Percentiles rank a stretch among this genome's conserved stretches.
phyloP scores from a whole-genome alignment of 2,113 vertebrate species.

The Murina feae region DNA sequence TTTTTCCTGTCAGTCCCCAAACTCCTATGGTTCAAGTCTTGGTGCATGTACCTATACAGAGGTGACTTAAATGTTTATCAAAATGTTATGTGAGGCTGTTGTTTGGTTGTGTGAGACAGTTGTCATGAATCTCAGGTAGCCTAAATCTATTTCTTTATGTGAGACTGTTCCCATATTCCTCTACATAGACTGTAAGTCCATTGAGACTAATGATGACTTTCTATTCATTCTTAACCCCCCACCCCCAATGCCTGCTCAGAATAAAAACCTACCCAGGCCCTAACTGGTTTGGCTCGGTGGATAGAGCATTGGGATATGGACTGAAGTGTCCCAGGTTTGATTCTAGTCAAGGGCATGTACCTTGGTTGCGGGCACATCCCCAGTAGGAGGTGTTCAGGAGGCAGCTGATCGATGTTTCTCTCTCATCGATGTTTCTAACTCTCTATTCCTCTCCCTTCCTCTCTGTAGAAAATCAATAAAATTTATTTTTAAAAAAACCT shows the following conservation, averaged over 20 bases:
- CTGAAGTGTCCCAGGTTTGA: too few species aligned
- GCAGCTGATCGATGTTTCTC: too few species aligned
- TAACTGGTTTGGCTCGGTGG: too few species aligned
- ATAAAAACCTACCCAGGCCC: neutral
- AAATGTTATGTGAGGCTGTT: neutral
- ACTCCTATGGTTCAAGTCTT: neutral
- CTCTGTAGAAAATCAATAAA: too few species aligned
- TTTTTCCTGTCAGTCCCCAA: neutral
- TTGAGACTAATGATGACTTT: neutral
- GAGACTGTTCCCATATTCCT: neutral
- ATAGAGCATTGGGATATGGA: too few species aligned
- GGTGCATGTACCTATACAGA: neutral
- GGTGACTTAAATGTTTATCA: neutral
- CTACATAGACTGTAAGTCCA: neutral
- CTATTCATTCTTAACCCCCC: neutral
- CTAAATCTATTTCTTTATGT: neutral
- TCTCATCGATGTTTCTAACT: too few species aligned
- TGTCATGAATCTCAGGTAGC: neutral
- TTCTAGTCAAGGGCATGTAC: too few species aligned
- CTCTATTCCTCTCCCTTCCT: too few species aligned
- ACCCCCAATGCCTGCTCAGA: neutral
- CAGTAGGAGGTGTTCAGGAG: too few species aligned
- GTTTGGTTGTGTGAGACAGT: neutral
- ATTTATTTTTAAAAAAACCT: too few species aligned
- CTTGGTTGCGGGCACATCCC: too few species aligned